Base-by-base conservation (phyloP, 2,797 vertebrate species). In the Coilia nasus region DNA sequence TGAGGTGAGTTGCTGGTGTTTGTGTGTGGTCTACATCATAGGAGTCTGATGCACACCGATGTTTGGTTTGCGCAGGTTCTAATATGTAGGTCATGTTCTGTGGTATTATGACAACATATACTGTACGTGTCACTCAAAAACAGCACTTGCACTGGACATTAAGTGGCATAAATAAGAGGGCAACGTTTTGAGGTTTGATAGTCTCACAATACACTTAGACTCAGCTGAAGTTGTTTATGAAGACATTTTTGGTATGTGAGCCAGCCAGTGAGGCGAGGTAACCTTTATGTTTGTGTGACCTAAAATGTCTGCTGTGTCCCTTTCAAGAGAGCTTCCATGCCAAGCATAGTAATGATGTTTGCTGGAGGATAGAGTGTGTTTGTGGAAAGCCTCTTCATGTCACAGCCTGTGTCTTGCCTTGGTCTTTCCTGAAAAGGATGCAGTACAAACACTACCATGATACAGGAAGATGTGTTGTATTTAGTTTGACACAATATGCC, bases 1-100 rank as follows among this genome's bases (percentile, higher is more conserved):
- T 0, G 97, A 99, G 97, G 98, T 99, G 91, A 91, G 96, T 88
- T 3, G 67, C 67, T 71, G 11, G 50, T 54, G n/a, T n/a, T 47
- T 71, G 64, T 3, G 67, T 75, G 67, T 41, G 14, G 67, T 41
- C 64, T 14, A 31, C 25, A 12, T 19, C 31, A 75, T 41, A 35
- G 17, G 28, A 31, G 62, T 3, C n/a, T 4, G 21, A n/a, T 60
- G 3, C 21, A 23, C 9, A n/a, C n/a, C 25, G 25, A 6, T 25
- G 14, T 35, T 3, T 71, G 12, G 11, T 35, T 35, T 35, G 4
- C 25, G 14, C 25, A 71, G 10, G 28, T 21, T 44, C 17, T 78
- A 2, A 44, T 41, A 1, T n/a, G 6, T 17, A 21, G 31, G 71
- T 78, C 21, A 78, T n/a, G 17, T 78, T 21, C 60, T 25, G 35